A percentile compares a stretch with the other conserved stretches of the same genome.
These are phyloP conservation scores for Lates calcarifer DNA, from an alignment of 2,113 vertebrate genomes.

Conservation along the genomic window DNA sequence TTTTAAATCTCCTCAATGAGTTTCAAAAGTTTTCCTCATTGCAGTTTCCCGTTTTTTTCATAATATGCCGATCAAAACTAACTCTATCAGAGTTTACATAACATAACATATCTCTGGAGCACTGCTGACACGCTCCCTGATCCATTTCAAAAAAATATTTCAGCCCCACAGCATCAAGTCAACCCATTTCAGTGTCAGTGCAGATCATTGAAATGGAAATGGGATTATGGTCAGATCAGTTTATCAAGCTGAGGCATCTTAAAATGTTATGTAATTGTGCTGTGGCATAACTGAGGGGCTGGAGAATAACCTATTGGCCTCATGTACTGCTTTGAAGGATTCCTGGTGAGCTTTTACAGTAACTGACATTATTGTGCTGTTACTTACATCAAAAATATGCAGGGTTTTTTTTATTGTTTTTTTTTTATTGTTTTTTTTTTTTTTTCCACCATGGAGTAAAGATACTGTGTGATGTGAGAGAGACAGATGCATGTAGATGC, in stretches of 20 bases:
- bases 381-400: too few species aligned
- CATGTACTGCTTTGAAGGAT: constrained; percentile 15
- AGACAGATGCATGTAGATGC: too few species aligned
- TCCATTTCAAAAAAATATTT: not conserved
- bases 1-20: not conserved
- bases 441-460: too few species aligned
- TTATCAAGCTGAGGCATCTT: constrained; percentile 24
- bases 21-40: not conserved
- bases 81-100: constrained; percentile 1
- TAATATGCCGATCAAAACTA: not conserved
- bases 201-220: constrained; percentile 7
- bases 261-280: constrained; percentile 37
- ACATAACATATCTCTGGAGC: not conserved
- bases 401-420: too few species aligned
- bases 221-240: constrained; percentile 10
- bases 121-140: not conserved
- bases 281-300: constrained; percentile 1
- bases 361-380: not conserved
- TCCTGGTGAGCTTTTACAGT: not conserved
- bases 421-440: too few species aligned
- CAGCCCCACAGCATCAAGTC: constrained; percentile 32
- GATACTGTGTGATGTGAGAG: too few species aligned
- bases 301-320: constrained; percentile 31
- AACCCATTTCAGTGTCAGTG: constrained; percentile 30
- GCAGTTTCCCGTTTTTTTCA: not conserved